Percentiles rank a stretch among this genome's conserved stretches.
Evolutionary conservation across 2,797 vertebrate species (phyloP).

Genomic region (Oreochromis grahami): DNA sequence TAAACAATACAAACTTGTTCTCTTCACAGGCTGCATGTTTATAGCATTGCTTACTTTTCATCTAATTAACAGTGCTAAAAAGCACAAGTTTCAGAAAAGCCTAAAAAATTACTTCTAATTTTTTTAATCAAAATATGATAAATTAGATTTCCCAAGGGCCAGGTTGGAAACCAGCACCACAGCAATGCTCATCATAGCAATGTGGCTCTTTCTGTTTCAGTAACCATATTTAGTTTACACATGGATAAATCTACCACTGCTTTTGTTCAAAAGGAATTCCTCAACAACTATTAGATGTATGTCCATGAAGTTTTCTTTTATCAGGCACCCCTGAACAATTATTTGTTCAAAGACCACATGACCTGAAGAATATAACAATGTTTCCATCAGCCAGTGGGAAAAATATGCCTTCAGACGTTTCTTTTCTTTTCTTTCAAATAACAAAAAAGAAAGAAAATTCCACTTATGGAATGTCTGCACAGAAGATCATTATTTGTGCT

Average conservation of each 20-base stretch:
- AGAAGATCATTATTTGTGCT: neutral
- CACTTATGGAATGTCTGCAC: neutral
- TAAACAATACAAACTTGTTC: neutral
- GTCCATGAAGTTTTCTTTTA: neutral
- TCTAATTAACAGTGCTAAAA: neutral
- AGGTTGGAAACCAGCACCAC: neutral
- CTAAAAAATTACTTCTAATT: neutral
- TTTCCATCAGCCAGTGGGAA: neutral
- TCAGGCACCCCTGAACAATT: neutral
- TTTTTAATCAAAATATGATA: neutral
- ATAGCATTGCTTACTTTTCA: neutral
- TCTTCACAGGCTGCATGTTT: neutral
- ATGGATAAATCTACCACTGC: neutral
- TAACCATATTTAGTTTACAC: neutral
- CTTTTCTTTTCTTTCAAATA: neutral
- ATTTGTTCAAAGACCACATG: neutral
- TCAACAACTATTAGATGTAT: neutral
- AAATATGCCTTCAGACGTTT: neutral
- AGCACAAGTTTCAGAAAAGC: neutral
- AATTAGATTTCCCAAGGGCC: fast-evolving
- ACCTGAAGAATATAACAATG: too few species aligned
- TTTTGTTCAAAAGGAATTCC: neutral
- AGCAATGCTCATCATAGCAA: neutral
- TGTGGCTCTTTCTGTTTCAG: neutral
- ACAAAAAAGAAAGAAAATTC: neutral